Evolutionary conservation across 2,888 invertebrate genomes (phyloP).

Genomic region (Phanerotoma sp.): DNA sequence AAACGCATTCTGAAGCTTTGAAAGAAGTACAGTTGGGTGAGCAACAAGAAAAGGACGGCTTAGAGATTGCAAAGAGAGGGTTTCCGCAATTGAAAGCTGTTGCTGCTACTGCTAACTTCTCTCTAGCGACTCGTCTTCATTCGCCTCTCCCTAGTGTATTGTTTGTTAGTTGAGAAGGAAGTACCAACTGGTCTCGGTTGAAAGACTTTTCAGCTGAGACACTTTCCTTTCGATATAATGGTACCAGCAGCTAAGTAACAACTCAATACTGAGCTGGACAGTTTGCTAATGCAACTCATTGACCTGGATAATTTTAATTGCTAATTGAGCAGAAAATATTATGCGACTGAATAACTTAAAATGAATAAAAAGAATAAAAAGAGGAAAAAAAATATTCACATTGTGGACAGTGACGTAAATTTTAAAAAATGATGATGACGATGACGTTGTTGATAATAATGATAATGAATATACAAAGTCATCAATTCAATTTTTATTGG

Average conservation of each 20-base stretch:
- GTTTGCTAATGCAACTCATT: constrained; percentile 13
- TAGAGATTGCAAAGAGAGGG: not conserved
- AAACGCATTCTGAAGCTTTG: too few species aligned
- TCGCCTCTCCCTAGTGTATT: constrained; percentile 4
- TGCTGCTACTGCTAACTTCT: not conserved
- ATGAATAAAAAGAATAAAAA: too few species aligned
- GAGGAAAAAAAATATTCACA: too few species aligned
- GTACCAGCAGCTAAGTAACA: constrained; percentile 1
- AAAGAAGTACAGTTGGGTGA: constrained; percentile 2
- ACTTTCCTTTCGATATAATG: constrained; percentile 15
- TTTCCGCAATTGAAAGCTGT: constrained; percentile 9
- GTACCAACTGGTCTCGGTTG: constrained; percentile 13
- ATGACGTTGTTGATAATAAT: too few species aligned
- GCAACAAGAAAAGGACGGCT: constrained; percentile 1
- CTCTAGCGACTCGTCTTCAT: not conserved
- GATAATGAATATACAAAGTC: too few species aligned
- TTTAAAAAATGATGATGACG: too few species aligned
- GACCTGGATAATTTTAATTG: constrained; percentile 12
- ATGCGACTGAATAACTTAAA: too few species aligned
- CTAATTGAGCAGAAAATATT: not conserved
- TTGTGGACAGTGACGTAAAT: too few species aligned
- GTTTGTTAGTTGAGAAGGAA: constrained; percentile 16
- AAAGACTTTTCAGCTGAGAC: constrained; percentile 14
- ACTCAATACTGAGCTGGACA: not conserved
- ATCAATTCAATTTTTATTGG: not conserved